phyloP scores from a whole-genome alignment of 1,140 invertebrate species.

The Neodiprion virginianus region DNA sequence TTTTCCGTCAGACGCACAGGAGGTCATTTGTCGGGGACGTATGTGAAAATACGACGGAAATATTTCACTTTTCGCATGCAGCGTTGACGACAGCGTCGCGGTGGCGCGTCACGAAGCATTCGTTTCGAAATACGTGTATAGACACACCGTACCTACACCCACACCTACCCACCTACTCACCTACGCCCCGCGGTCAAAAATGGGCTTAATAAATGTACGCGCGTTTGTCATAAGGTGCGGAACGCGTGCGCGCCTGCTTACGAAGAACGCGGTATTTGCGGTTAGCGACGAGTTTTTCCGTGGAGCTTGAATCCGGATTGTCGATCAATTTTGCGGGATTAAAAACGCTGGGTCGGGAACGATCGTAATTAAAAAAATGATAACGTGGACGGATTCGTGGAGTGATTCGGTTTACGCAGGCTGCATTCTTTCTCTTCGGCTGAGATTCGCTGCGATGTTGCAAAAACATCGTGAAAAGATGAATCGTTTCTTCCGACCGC shows the following conservation, averaged over 20 bases:
- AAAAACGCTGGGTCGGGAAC: too few relatives aligned
- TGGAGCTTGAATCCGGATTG: too few relatives aligned
- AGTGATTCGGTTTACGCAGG: too few relatives aligned
- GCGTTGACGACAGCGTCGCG: constrained; percentile 60
- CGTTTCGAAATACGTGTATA: constrained; percentile 53
- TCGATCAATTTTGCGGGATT: too few relatives aligned
- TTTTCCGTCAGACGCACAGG: constrained; percentile 55
- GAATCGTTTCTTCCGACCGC: too few relatives aligned
- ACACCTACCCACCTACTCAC: constrained; percentile 16
- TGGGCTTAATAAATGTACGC: constrained; percentile 60
- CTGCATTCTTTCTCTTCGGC: too few relatives aligned
- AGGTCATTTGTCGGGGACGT: constrained; percentile 56
- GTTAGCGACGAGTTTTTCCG: too few relatives aligned
- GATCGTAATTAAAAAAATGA: too few relatives aligned
- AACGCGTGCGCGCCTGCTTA: constrained; percentile 29
- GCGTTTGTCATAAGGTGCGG: constrained; percentile 53
- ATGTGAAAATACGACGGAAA: constrained; percentile 61
- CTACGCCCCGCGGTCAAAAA: constrained; percentile 34
- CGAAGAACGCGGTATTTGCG: too few relatives aligned
- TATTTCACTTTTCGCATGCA: constrained; percentile 59
- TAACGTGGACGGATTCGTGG: too few relatives aligned
- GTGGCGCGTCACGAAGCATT: constrained; percentile 56
- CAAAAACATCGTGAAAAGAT: too few relatives aligned
- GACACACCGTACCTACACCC: constrained; percentile 24
- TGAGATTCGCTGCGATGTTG: too few relatives aligned